Percentiles rank a stretch among this genome's conserved stretches.
phyloP scores from a whole-genome alignment of 2,113 vertebrate species.

The Vulpes lagopus region DNA sequence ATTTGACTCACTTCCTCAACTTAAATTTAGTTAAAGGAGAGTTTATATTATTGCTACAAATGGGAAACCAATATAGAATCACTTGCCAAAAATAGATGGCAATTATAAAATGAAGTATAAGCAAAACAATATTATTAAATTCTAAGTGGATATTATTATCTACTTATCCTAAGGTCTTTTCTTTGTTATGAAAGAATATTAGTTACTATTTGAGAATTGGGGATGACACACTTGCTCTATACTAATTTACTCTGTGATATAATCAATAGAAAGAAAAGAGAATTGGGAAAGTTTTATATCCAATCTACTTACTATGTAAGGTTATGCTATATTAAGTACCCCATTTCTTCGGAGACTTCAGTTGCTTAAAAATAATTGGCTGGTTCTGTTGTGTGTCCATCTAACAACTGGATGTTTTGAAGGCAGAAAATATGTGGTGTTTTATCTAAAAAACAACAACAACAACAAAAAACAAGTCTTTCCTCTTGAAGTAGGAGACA shows the following conservation, averaged over 20 bases:
- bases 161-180: not conserved
- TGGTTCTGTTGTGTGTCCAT: not conserved
- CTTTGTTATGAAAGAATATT: not conserved
- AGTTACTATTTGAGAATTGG: slow-evolving; percentile 18
- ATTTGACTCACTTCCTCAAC: not conserved
- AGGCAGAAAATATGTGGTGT: not conserved
- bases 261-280: slow-evolving; percentile 5
- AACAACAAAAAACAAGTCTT: not conserved
- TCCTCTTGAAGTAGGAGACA: not conserved
- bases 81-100: not conserved
- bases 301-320: not conserved
- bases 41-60: slow-evolving; percentile 11
- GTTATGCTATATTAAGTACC: not conserved
- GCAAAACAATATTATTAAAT: not conserved
- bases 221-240: not conserved
- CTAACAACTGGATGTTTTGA: slow-evolving; percentile 21
- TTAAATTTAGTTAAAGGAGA: not conserved
- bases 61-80: not conserved
- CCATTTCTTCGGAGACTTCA: not conserved
- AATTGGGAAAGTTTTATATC: not conserved
- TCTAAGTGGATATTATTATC: not conserved
- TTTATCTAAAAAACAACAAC: not conserved
- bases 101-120: slow-evolving; percentile 29
- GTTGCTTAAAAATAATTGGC: not conserved
- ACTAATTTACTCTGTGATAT: not conserved